Evolutionary conservation across 2,797 vertebrate species (phyloP).

Genomic region (Enteromius fasciolatus): DNA sequence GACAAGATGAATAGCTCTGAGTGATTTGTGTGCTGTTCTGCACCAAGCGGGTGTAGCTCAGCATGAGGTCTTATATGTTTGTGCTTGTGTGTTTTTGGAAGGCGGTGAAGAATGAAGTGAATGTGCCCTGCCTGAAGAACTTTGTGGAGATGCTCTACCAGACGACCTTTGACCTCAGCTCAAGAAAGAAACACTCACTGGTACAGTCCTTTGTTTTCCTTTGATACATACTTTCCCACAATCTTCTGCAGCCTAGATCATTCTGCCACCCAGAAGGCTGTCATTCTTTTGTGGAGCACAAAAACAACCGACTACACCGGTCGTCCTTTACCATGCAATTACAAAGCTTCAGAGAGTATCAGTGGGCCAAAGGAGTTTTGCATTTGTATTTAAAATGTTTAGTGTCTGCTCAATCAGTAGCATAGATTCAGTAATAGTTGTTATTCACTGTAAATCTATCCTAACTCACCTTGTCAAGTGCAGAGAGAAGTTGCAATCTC

Average conservation of each 20-base stretch:
- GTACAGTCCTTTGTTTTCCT: slow-evolving; percentile 71
- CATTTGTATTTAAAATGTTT: background rate
- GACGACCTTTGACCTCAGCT: slow-evolving; percentile 97
- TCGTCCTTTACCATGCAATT: background rate
- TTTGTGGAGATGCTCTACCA: slow-evolving; percentile 99
- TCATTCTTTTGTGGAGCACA: background rate
- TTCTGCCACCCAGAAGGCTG: slow-evolving; percentile 4
- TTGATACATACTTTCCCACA: slow-evolving; percentile 5
- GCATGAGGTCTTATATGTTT: slow-evolving; percentile 29
- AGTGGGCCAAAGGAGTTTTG: background rate
- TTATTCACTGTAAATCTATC: background rate
- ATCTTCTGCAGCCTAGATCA: background rate
- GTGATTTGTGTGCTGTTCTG: slow-evolving; percentile 34
- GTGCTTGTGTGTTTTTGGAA: slow-evolving; percentile 63
- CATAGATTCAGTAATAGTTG: background rate
- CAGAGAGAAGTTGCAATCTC: background rate
- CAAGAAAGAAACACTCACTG: slow-evolving; percentile 99
- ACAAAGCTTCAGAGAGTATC: background rate
- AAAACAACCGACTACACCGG: background rate
- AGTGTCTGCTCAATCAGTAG: background rate
- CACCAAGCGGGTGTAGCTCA: slow-evolving; percentile 7
- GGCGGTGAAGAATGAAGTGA: slow-evolving; percentile 99
- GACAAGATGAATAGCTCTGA: slow-evolving; percentile 13
- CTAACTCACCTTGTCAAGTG: background rate
- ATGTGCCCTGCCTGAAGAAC: slow-evolving; percentile 98